Percentiles rank a stretch among this genome's conserved stretches.
These are phyloP conservation scores for Brachionus sp. DNA, from an alignment of 1,140 invertebrate species.

Conservation along the genomic window DNA sequence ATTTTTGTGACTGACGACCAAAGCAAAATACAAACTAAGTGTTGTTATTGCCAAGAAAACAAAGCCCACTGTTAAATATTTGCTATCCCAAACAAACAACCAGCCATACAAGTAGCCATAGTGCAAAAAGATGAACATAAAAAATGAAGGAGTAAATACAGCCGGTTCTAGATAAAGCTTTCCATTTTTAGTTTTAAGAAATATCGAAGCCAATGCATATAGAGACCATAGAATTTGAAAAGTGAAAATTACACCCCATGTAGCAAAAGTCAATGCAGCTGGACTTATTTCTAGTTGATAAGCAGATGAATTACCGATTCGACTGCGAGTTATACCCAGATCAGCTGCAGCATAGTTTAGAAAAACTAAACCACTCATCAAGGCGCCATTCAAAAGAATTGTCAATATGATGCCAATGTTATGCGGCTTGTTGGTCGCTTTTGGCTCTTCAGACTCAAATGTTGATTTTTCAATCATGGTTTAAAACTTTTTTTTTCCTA, in stretches of 20 bases:
- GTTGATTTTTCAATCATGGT: neutral
- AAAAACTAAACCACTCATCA: neutral
- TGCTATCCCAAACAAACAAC: neutral
- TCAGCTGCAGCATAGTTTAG: neutral
- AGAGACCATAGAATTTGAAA: constrained; percentile 52
- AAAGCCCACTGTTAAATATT: constrained; percentile 48
- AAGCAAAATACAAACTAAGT: constrained; percentile 22
- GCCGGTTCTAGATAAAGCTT: constrained; percentile 48
- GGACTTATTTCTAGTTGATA: constrained; percentile 49
- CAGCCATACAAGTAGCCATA: constrained; percentile 51
- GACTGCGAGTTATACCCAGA: neutral
- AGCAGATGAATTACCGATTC: constrained; percentile 8
- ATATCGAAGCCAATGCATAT: constrained; percentile 50
- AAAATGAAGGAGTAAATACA: constrained; percentile 48
- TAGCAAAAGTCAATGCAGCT: constrained; percentile 52
- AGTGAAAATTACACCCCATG: constrained; percentile 54
- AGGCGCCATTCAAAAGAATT: neutral
- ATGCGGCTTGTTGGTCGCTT: neutral
- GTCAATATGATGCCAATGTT: neutral
- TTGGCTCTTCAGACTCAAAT: neutral
- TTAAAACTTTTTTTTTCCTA: neutral
- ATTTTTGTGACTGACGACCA: constrained; percentile 42
- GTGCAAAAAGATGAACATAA: constrained; percentile 49
- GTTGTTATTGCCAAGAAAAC: neutral
- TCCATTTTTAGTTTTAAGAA: constrained; percentile 48